Evolutionary conservation across 2,888 invertebrate species (phyloP).

Genomic region (Brachypalpus laphriformis): DNA sequence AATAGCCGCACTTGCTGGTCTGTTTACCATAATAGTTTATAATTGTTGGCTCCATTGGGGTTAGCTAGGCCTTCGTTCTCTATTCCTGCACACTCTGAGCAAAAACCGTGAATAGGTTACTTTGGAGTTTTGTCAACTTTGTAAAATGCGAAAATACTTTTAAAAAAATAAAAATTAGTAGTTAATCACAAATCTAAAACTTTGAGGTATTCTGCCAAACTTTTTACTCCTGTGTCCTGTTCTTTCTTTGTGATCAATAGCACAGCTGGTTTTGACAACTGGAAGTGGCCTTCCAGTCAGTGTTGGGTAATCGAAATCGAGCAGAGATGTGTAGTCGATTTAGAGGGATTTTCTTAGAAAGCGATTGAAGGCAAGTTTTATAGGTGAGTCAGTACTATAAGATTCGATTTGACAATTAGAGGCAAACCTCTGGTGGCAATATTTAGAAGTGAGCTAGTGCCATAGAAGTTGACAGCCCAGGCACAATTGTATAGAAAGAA

Average conservation of each 20-base stretch:
- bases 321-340: not conserved
- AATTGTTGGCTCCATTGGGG: constrained; percentile 77
- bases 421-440: no score
- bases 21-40: constrained; percentile 80
- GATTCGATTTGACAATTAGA: no score
- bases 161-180: not conserved
- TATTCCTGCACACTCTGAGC: not conserved
- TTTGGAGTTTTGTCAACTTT: not conserved
- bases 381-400: no score
- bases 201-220: constrained; percentile 32
- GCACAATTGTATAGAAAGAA: no score
- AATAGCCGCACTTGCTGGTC: constrained; percentile 79
- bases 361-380: no score
- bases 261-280: constrained; percentile 67
- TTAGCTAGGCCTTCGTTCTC: not conserved
- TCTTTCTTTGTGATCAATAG: constrained; percentile 52
- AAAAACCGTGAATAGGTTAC: not conserved
- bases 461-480: no score
- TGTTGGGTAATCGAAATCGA: constrained; percentile 2
- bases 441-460: no score
- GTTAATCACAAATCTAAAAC: not conserved
- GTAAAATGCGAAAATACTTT: not conserved
- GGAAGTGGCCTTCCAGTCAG: constrained; percentile 22
- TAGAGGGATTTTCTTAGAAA: not conserved
- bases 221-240: constrained; percentile 51